Evolutionary conservation across 2,113 vertebrate genomes (phyloP).

Genomic region (Prunella himalayana): DNA sequence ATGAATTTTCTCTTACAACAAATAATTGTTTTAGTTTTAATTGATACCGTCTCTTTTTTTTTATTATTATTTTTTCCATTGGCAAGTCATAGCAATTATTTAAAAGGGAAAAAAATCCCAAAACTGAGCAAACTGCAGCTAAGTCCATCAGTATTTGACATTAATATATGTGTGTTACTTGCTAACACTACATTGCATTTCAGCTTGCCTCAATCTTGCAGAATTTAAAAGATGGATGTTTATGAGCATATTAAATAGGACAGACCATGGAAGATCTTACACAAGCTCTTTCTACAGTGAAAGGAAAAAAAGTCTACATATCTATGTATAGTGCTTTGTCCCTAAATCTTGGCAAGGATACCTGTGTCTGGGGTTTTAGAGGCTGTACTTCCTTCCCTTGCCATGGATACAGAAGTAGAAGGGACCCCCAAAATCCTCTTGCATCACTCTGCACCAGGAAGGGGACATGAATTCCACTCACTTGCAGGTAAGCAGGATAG

Average conservation of each 20-base stretch:
- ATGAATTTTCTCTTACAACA: background rate
- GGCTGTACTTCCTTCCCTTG: background rate
- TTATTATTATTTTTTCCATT: background rate
- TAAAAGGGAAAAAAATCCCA: background rate
- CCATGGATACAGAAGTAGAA: background rate
- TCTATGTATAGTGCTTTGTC: background rate
- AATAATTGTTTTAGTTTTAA: background rate
- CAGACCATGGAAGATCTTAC: background rate
- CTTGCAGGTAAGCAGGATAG: background rate
- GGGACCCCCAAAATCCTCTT: background rate
- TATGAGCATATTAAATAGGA: background rate
- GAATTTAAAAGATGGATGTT: background rate
- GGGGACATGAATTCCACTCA: background rate
- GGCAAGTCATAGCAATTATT: background rate
- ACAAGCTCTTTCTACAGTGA: background rate
- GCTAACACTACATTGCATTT: background rate
- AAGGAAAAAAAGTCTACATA: rapidly evolving
- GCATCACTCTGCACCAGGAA: background rate
- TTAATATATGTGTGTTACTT: background rate
- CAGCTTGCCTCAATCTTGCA: background rate
- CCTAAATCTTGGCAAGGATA: background rate
- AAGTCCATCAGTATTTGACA: background rate
- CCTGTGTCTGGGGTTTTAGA: background rate
- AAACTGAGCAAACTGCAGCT: background rate
- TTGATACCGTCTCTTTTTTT: rapidly evolving